phyloP scores from a whole-genome alignment of 64 coral and sea anemone genomes.

The Montipora sp. region DNA sequence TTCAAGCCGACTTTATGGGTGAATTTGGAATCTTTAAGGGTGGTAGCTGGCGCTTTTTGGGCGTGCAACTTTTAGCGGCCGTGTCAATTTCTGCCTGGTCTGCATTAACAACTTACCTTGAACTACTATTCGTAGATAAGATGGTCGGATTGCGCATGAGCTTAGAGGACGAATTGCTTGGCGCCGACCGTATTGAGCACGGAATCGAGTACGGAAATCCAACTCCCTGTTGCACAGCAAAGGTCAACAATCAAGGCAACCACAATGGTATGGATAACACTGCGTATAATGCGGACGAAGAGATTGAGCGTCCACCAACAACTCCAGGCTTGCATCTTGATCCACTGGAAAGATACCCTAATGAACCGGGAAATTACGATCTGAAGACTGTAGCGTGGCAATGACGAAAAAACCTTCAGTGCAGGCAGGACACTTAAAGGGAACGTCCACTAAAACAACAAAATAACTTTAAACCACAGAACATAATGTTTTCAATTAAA shows the following conservation, averaged over 20 bases:
- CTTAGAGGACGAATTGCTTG: conserved; percentile 67
- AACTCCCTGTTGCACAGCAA: not conserved
- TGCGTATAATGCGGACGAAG: not conserved
- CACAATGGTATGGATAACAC: not conserved
- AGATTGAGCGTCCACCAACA: not conserved
- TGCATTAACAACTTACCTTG: conserved; percentile 27
- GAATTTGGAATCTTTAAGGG: conserved; percentile 88
- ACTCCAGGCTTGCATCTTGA: not conserved
- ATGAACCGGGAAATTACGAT: not conserved
- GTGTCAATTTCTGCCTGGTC: conserved; percentile 61
- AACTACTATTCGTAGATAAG: conserved; percentile 72
- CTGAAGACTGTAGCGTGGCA: not conserved
- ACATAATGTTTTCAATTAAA: no score
- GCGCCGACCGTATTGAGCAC: conserved; percentile 79
- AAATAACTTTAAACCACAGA: no score
- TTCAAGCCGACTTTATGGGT: conserved; percentile 41
- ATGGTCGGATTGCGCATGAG: conserved; percentile 68
- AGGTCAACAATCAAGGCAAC: not conserved
- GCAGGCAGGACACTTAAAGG: no score
- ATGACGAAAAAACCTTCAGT: not conserved
- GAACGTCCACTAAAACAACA: no score
- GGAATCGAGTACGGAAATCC: conserved; percentile 26
- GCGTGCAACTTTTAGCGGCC: conserved; percentile 45
- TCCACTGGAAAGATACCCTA: no score
- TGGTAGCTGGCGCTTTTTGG: conserved; percentile 68